Conservation (phyloP, 2,888 invertebrate genomes). For the Drosophila formosana region DNA sequence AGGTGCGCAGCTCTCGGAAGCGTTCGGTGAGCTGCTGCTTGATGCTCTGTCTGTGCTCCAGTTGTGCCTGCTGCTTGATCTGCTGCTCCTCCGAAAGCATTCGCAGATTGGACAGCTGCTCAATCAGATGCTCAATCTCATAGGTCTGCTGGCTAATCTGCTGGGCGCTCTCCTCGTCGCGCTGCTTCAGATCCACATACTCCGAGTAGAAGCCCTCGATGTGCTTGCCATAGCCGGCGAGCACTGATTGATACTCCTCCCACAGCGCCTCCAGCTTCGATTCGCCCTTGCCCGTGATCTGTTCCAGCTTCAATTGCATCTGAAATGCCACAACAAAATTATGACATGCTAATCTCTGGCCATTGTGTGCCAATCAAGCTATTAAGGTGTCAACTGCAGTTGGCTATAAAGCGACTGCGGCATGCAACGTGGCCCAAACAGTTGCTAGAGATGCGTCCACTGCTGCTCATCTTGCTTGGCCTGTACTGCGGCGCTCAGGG, state of each 20-base stretch:
- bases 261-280: constrained; percentile 86
- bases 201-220: constrained; percentile 85
- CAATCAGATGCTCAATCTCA: constrained; percentile 82
- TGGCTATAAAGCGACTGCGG: constrained; percentile 54
- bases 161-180: constrained; percentile 84
- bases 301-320: constrained; percentile 84
- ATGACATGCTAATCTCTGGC: neutral
- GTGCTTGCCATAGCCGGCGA: constrained; percentile 84
- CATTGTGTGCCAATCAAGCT: constrained; percentile 66
- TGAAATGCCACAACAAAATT: constrained; percentile 43
- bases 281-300: constrained; percentile 85
- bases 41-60: constrained; percentile 85
- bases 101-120: constrained; percentile 84
- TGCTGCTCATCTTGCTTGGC: constrained; percentile 37
- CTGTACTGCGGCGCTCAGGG: constrained; percentile 27
- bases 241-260: constrained; percentile 84
- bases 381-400: constrained; percentile 27
- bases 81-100: constrained; percentile 86
- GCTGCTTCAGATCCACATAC: constrained; percentile 84
- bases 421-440: neutral
- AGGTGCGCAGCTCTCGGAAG: constrained; percentile 86
- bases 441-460: constrained; percentile 41
- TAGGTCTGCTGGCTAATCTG: constrained; percentile 83
- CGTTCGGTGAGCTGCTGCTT: constrained; percentile 86
- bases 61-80: constrained; percentile 85